phyloP scores from a whole-genome alignment of 2,797 vertebrate species.

The Onychomys arenicola region DNA sequence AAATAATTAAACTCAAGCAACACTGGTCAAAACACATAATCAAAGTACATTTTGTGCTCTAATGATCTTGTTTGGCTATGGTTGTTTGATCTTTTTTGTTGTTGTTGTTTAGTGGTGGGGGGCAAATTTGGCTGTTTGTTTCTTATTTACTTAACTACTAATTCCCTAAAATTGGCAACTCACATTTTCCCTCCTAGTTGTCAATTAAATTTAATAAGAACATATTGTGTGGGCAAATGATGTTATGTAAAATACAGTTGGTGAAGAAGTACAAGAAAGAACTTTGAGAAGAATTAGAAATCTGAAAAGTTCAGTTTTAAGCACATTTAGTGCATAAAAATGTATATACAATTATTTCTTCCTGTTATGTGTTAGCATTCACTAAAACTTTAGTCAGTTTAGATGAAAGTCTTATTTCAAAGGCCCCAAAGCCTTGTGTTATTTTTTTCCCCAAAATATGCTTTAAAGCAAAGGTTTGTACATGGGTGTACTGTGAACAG shows the following conservation, averaged over 20 bases:
- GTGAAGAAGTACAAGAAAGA: constrained; percentile 37
- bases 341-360: neutral
- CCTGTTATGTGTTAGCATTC: constrained; percentile 10
- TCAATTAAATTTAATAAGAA: constrained; percentile 77
- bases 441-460: neutral
- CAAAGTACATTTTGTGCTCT: constrained; percentile 57
- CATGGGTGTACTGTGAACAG: neutral
- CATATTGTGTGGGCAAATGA: constrained; percentile 58
- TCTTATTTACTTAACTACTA: constrained; percentile 65
- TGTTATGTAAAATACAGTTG: constrained; percentile 61
- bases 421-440: neutral
- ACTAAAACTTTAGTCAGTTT: constrained; percentile 20
- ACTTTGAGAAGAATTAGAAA: constrained; percentile 5
- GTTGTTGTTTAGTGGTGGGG: neutral
- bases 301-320: constrained; percentile 54
- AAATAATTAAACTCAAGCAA: constrained; percentile 79
- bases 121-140: neutral
- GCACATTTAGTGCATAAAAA: constrained; percentile 1
- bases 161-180: constrained; percentile 60
- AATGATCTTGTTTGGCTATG: constrained; percentile 60
- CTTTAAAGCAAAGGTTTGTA: constrained; percentile 14
- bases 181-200: constrained; percentile 23
- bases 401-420: neutral
- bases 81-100: neutral
- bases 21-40: constrained; percentile 70